Evolutionary conservation across 1,140 invertebrate genomes (phyloP), one percentile per base, ranked within the genome.

Genomic region (Zaprionus ghesquierei): DNA sequence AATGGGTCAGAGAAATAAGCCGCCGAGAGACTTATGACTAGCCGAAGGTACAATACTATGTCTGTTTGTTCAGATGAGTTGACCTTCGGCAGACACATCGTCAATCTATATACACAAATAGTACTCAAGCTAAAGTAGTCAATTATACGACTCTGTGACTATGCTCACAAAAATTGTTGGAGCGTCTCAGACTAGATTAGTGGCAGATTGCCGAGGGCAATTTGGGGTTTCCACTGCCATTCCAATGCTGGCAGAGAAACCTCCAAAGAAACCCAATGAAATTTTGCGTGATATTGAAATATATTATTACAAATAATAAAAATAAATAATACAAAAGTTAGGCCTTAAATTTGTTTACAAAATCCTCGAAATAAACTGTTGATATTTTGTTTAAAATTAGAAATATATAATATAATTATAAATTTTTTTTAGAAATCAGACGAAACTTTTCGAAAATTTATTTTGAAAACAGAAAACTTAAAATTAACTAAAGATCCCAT

Each of bases 1-100:
- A 66, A 77, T 86, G 81, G 81, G 81, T 77, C 81, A 81, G 29
- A 81, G 29, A 60, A 55, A 69, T 69, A 68, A 73, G 64, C 64
- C 56, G 33, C 27, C n/a, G n/a, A 38, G 64, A 53, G 20, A 22
- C 41, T 70, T 27, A 12, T 6, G 10, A 27, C 15, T 41, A 12
- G 20, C 29, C 29, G 12, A 66, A 29, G 35, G 35, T 41, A 18
- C n/a, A n/a, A n/a, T 41, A 15, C n/a, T 41, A 38, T 0, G 35
- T 38, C 6, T 71, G 51, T 71, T 71, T 71, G 33, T 59, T 20
- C 10, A 58, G 69, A 72, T 72, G 69, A 60, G 69, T 72, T 65
- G 79, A 84, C 81, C 81, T 86, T 80, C 78, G 51, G 10, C 15
- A 46, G 33, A n/a, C 25, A 53, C 41, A 35, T 12, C 51, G 35